Evolutionary conservation across 2,888 invertebrate species (phyloP).

Genomic region (Patella pellucida): DNA sequence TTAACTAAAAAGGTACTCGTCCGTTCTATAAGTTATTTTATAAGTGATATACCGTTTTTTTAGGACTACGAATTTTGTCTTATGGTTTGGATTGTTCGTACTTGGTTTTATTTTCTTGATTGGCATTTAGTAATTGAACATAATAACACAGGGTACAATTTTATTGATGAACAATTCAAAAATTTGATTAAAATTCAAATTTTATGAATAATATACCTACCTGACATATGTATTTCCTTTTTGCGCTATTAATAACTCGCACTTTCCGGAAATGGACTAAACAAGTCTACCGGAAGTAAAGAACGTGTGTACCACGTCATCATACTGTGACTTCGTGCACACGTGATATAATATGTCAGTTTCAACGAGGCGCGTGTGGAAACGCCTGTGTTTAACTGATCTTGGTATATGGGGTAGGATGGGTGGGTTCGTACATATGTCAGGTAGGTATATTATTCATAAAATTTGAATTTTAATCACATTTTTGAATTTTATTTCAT

Average conservation of each 20-base stretch:
- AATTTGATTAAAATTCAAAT: constrained; percentile 10
- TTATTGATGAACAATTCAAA: too few relatives aligned
- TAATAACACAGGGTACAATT: too few relatives aligned
- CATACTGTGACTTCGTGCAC: not conserved
- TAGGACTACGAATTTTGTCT: too few relatives aligned
- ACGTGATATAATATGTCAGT: not conserved
- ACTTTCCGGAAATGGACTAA: not conserved
- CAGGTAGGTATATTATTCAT: constrained; percentile 10
- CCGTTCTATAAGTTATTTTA: too few relatives aligned
- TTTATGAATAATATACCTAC: constrained; percentile 7
- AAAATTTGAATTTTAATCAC: not conserved
- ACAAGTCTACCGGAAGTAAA: not conserved
- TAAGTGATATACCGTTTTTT: too few relatives aligned
- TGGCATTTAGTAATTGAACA: too few relatives aligned
- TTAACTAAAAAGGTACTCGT: too few relatives aligned
- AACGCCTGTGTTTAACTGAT: not conserved
- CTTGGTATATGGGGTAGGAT: not conserved
- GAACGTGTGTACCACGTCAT: not conserved
- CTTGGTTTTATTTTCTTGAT: too few relatives aligned
- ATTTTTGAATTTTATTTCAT: not conserved
- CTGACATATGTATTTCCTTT: not conserved
- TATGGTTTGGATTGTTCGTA: too few relatives aligned
- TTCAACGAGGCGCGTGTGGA: constrained; percentile 1
- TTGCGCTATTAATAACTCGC: not conserved
- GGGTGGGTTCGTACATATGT: constrained; percentile 1